A percentile compares a stretch with the other conserved stretches of the same genome.
Evolutionary conservation across 2,113 vertebrate species (phyloP).

Genomic region (Etheostoma cragini): DNA sequence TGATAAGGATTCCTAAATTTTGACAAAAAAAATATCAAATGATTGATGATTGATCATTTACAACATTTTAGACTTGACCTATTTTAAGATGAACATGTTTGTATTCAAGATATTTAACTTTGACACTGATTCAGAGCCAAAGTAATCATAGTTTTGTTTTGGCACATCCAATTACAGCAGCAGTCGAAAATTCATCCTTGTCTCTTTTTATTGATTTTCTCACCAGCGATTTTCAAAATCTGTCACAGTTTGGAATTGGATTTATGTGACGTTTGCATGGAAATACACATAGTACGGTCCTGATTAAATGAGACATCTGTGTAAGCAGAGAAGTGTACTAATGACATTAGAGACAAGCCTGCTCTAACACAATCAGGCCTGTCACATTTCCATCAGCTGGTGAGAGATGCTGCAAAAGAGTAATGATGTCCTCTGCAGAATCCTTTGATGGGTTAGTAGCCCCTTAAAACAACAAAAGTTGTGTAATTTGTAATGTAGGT

Average conservation of each 20-base stretch:
- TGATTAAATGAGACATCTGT: slow-evolving; percentile 19
- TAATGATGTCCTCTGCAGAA: neutral
- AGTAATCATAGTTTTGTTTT: neutral
- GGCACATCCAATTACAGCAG: neutral
- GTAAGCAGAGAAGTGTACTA: neutral
- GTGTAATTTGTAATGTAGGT: neutral
- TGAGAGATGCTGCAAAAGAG: slow-evolving; percentile 32
- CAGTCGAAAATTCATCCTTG: slow-evolving; percentile 8
- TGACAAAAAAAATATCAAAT: too few relatives aligned
- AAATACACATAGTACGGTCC: neutral
- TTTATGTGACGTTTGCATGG: neutral
- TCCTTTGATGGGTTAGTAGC: slow-evolving; percentile 15
- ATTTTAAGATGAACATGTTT: neutral
- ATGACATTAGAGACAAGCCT: slow-evolving; percentile 10
- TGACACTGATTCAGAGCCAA: slow-evolving; percentile 25
- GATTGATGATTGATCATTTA: slow-evolving; percentile 10
- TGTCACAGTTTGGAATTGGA: neutral
- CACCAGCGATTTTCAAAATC: neutral
- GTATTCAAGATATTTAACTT: slow-evolving; percentile 5
- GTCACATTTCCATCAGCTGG: slow-evolving; percentile 28
- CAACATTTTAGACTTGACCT: neutral
- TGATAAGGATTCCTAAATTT: too few relatives aligned
- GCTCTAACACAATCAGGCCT: neutral
- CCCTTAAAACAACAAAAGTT: slow-evolving; percentile 11
- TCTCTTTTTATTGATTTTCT: slow-evolving; percentile 42